phyloP scores from a whole-genome alignment of 2,888 invertebrate genomes.

The Leptothorax acervorum region DNA sequence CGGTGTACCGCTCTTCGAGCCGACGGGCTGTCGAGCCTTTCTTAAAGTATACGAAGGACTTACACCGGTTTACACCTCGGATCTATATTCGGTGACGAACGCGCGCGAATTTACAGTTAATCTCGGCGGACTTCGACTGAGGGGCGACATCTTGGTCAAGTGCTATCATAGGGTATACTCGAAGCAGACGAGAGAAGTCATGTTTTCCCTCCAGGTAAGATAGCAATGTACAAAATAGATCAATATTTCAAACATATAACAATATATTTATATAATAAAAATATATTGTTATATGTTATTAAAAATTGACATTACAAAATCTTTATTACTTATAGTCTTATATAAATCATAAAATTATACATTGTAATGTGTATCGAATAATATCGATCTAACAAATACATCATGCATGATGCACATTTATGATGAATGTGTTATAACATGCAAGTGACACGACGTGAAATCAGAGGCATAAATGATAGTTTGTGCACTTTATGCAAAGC shows the following conservation, averaged over 20 bases:
- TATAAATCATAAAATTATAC: neutral
- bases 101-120: slow-evolving; percentile 90
- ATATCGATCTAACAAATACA: neutral
- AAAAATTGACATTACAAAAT: neutral
- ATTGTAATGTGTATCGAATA: neutral
- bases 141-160: slow-evolving; percentile 96
- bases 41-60: slow-evolving; percentile 96
- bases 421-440: neutral
- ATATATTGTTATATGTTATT: neutral
- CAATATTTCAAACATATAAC: neutral
- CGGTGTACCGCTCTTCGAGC: slow-evolving; percentile 92
- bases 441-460: neutral
- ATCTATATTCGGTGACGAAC: slow-evolving; percentile 85
- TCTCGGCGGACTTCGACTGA: slow-evolving; percentile 90
- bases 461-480: slow-evolving; percentile 25
- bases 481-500: slow-evolving; percentile 38
- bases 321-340: neutral
- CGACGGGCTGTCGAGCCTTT: slow-evolving; percentile 91
- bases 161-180: slow-evolving; percentile 91
- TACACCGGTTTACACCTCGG: slow-evolving; percentile 95
- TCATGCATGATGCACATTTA: slow-evolving; percentile 23
- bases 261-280: neutral
- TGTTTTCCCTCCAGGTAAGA: slow-evolving; percentile 84
- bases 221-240: neutral
- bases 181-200: slow-evolving; percentile 84